Evolutionary conservation across 2,113 vertebrate genomes (phyloP), one percentile per base, ranked within the genome.

Genomic region (Lophius piscatorius): DNA sequence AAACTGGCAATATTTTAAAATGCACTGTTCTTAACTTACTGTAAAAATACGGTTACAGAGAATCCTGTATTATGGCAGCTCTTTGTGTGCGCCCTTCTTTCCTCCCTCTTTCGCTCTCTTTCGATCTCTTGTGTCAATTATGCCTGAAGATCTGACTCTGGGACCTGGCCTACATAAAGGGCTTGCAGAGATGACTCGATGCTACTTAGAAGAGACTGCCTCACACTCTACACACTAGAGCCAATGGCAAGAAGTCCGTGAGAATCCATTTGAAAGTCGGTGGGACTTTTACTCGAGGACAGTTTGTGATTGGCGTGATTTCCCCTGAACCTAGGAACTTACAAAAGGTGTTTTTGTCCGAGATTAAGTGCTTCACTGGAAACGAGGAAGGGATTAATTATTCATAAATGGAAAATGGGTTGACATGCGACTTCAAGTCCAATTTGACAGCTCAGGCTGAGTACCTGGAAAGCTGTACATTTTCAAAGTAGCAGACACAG

Each of bases 111-210:
- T 44, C n/a, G 47, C 48, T 31, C 40, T 33, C 40, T n/a, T 13
- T 65, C 36, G 66, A 9, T 63, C 56, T 73, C 50, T 70, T 63
- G 40, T 76, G 61, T 76, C 67, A 71, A 34, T 80, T 76, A 75
- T 70, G 75, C 80, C 76, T 54, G n/a, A 51, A 81, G 83, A 83
- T 64, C 16, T 50, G 68, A 41, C 86, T 86, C 69, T 70, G 63
- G 85, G 85, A 49, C 70, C 55, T 84, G 66, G 72, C 76, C 84
- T 88, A 84, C 54, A 87, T 84, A 78, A 57, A 78, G 47, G n/a
- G 62, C 40, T 71, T 62, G 44, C 63, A 68, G 63, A 72, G 55
- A 60, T 54, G 71, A 63, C 68, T 81, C 60, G 41, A 71, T 71
- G 76, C 63, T 70, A 68, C 68, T 82, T 82, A 72, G 69, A 82